Evolutionary conservation across 1,140 invertebrate genomes (phyloP), one percentile per base, ranked within the genome.

Genomic region (Drosophila ironensis): DNA sequence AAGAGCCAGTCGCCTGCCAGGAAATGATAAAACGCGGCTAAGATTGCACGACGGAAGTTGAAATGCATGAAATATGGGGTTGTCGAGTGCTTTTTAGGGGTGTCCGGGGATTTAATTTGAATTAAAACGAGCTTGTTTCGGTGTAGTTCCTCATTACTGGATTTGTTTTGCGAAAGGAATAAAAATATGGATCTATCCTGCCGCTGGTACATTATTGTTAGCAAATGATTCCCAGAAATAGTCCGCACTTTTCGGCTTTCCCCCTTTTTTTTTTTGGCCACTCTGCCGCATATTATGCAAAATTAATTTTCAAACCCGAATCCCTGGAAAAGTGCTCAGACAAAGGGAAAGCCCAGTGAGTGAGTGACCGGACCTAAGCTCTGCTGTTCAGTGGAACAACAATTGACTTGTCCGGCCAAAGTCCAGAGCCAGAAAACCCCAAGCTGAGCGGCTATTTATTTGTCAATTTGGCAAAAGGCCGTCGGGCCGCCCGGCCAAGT

Each of bases 391-490:
- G 27, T 30, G 51, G 33, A 61, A 46, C 40, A 54, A 82, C 68
- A 84, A 80, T 75, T 75, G 76, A 71, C 51, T 61, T 61, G 60
- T 54, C 16, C 20, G 3, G 20, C 24, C 53, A 41, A 35, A 52
- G 44, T 47, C 37, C 19, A 47, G 45, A 72, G 30, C 30, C 30
- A 33, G 7, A 33, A 64, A 52, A 40, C 22, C 16, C 22, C 24
- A 12, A 27, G 25, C 50, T 41, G 42, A 28, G 1, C 14, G 48
- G 70, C 77, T 77, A 82, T 81, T 81, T 82, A 82, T 82, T 82
- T 84, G 78, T 68, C 77, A 82, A 82, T 84, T 84, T 69, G 72
- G 40, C 70, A 72, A 76, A 69, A n/a, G n/a, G n/a, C n/a, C n/a
- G n/a, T n/a, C n/a, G n/a, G n/a, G n/a, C n/a, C n/a, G n/a, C n/a